Evolutionary conservation across 2,888 invertebrate genomes (phyloP).

Genomic region (Koerneria pararmatus): DNA sequence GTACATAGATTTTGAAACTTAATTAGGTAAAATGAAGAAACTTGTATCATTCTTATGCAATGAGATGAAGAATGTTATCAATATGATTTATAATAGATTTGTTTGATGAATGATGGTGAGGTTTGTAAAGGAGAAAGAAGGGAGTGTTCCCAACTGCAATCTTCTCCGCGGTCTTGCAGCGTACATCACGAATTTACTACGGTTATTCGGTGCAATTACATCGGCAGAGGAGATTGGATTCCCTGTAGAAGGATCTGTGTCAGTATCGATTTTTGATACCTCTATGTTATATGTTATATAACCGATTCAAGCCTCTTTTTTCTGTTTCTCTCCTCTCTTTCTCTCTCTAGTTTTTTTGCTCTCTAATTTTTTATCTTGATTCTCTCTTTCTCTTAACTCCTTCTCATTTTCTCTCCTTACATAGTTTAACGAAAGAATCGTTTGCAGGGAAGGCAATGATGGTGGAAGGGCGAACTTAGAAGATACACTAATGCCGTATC

Average conservation of each 20-base stretch:
- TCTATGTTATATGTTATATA: not conserved
- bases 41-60: no score
- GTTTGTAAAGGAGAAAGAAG: slow-evolving; percentile 62
- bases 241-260: slow-evolving; percentile 25
- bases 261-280: not conserved
- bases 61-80: no score
- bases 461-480: slow-evolving; percentile 63
- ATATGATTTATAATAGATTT: not conserved
- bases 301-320: slow-evolving; percentile 15
- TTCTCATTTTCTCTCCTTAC: not conserved
- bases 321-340: not conserved
- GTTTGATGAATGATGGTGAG: not conserved
- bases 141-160: slow-evolving; percentile 67
- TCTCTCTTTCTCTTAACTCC: not conserved
- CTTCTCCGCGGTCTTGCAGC: slow-evolving; percentile 74
- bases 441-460: not conserved
- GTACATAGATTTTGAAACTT: no score
- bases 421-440: not conserved
- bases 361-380: not conserved
- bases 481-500: slow-evolving; percentile 79
- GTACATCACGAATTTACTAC: slow-evolving; percentile 72
- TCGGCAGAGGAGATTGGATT: slow-evolving; percentile 39
- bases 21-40: no score
- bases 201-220: slow-evolving; percentile 62
- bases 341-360: not conserved